Percentiles rank a stretch among this genome's conserved stretches.
Evolutionary conservation across 2,797 vertebrate genomes (phyloP).

Genomic region (Gouania willdenowi): DNA sequence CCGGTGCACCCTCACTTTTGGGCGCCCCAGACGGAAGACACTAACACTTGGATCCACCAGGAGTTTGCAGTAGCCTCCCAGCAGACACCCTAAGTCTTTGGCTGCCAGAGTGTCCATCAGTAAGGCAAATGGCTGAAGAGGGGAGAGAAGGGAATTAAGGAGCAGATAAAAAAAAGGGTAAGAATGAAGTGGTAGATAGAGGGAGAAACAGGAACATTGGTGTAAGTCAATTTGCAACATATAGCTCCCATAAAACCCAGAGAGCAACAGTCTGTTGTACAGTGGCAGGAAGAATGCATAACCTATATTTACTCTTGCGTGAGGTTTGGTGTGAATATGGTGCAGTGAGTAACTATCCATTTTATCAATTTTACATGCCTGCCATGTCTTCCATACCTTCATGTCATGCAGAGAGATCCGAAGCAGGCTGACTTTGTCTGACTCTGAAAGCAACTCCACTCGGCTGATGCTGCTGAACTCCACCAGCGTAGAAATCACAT

Average conservation of each 20-base stretch:
- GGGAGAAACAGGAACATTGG: slow-evolving; percentile 46
- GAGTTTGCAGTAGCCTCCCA: slow-evolving; percentile 90
- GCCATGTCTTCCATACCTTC: slow-evolving; percentile 78
- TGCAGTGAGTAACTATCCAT: slow-evolving; percentile 18
- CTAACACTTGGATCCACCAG: slow-evolving; percentile 82
- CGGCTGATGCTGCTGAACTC: slow-evolving; percentile 93
- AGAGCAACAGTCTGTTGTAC: slow-evolving; percentile 29
- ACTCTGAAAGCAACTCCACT: slow-evolving; percentile 87
- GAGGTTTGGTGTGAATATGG: slow-evolving; percentile 11
- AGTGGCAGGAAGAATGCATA: slow-evolving; percentile 37
- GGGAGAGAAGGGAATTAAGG: slow-evolving; percentile 51
- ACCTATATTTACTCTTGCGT: slow-evolving; percentile 55
- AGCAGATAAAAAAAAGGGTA: slow-evolving; percentile 32
- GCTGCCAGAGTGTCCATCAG: slow-evolving; percentile 92
- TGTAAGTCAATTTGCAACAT: slow-evolving; percentile 38
- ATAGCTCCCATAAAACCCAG: slow-evolving; percentile 25
- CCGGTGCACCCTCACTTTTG: slow-evolving; percentile 80
- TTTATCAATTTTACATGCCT: slow-evolving; percentile 11
- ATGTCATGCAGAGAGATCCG: slow-evolving; percentile 94
- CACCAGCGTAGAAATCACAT: slow-evolving; percentile 88
- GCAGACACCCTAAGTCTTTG: slow-evolving; percentile 93
- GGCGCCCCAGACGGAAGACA: slow-evolving; percentile 87
- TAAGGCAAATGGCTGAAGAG: slow-evolving; percentile 87
- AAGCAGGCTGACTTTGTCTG: slow-evolving; percentile 91
- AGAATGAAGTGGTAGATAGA: slow-evolving; percentile 44